phyloP scores from a whole-genome alignment of 2,113 vertebrate genomes.

The Andinoacara biseriatus region DNA sequence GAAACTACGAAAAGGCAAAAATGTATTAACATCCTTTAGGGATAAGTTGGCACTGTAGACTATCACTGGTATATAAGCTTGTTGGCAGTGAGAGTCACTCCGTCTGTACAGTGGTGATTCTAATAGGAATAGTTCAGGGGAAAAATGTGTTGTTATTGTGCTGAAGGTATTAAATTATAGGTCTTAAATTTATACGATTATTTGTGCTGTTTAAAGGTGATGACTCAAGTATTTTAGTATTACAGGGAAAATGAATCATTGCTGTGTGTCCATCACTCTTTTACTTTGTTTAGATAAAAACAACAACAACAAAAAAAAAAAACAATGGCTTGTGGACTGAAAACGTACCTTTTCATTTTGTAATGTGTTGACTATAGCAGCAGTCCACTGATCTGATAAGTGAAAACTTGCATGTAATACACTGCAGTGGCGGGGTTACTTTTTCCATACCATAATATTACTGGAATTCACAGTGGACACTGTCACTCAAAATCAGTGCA shows the following conservation, averaged over 20 bases:
- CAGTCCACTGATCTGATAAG: neutral
- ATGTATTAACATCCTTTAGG: constrained; percentile 80
- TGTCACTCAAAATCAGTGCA: neutral
- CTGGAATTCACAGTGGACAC: neutral
- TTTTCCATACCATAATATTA: neutral
- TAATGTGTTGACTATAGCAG: neutral
- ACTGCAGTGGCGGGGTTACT: neutral
- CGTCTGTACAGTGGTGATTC: neutral
- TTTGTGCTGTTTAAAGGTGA: neutral
- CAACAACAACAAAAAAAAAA: too few relatives aligned
- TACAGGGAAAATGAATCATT: neutral
- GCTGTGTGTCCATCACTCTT: accelerated
- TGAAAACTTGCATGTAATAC: too few relatives aligned
- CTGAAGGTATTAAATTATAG: neutral
- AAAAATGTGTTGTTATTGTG: neutral
- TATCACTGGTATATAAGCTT: constrained; percentile 31
- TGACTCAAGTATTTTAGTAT: neutral
- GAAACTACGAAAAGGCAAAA: constrained; percentile 83
- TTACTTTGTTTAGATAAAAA: neutral
- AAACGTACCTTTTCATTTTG: accelerated
- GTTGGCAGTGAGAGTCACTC: constrained; percentile 14
- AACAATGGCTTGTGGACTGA: neutral
- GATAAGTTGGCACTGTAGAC: constrained; percentile 61
- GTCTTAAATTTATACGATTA: neutral
- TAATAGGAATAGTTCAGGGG: neutral